Evolutionary conservation across 2,888 invertebrate species (phyloP), one percentile per base, ranked within the genome.

Genomic region (Platycheirus rosarum): DNA sequence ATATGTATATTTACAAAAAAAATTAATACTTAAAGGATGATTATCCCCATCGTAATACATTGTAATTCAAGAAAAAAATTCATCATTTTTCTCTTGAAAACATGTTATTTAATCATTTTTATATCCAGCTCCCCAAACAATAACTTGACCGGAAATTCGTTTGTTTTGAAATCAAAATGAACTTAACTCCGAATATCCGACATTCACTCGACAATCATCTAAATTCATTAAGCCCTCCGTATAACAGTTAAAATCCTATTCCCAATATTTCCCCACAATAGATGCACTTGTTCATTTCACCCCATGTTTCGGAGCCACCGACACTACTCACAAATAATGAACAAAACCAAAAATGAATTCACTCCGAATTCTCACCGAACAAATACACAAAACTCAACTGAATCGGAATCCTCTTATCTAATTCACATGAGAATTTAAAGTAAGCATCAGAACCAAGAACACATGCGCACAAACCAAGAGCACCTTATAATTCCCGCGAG

Each of bases 361-460:
- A 42, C 60, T 77, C 65, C 65, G 66, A 66, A 62, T 42, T 76
- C 53, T 20, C 13, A 60, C 51, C 37, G 40, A 16, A n/a, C 13
- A 37, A 49, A 46, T 18, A 49, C 42, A 62, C 29, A 16, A n/a
- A 37, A 26, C n/a, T n/a, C n/a, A n/a, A n/a, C n/a, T n/a, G n/a
- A n/a, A n/a, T n/a, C n/a, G n/a, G n/a, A 44, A 68, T 16, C 55
- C 37, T 13, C 57, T 35, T 55, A 65, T 53, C 29, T 20, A 57
- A 70, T 76, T 71, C 76, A 68, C 71, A 82, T 68, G 71, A 71
- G 77, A 82, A 82, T 82, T 53, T 48, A 44, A 82, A 82, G 71
- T 82, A 77, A 82, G 82, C 71, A 73, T 68, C 62, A 55, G 40
- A n/a, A 18, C 48, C 55, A 29, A 9, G 9, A 26, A 9, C 1